Conservation (phyloP, 2,888 invertebrate species). For the Selenia dentaria region DNA sequence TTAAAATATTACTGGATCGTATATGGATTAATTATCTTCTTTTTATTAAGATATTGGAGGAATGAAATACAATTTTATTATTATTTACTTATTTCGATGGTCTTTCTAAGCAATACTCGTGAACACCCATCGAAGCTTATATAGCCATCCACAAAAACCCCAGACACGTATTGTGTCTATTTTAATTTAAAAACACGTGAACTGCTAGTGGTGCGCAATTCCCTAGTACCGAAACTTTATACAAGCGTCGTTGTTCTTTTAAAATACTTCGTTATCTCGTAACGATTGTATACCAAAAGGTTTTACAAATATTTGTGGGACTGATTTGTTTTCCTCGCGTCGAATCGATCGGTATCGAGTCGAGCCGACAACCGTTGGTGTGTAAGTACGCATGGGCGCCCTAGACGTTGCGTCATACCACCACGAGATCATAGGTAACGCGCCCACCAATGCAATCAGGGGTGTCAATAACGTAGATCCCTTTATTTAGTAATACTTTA, state of each 20-base stretch:
- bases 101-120: no score
- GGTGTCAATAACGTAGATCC: conserved; percentile 9
- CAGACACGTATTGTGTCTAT: no score
- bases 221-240: conserved; percentile 2
- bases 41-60: no score
- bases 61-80: no score
- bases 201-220: not conserved
- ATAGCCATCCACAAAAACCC: no score
- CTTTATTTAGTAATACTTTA: no score
- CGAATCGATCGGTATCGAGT: conserved; percentile 9
- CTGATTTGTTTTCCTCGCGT: conserved; percentile 17
- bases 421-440: conserved; percentile 12
- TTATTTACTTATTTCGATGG: no score
- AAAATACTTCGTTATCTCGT: conserved; percentile 5
- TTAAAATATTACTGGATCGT: no score
- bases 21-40: no score
- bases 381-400: conserved; percentile 21
- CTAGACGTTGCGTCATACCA: conserved; percentile 29
- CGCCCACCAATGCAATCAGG: conserved; percentile 20
- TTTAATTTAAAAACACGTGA: no score
- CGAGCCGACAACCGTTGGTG: conserved; percentile 7
- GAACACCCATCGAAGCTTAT: no score
- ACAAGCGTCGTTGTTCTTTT: not conserved
- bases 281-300: conserved; percentile 3
- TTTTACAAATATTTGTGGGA: conserved; percentile 18